phyloP scores from a whole-genome alignment of 2,888 invertebrate species.

The Tridacna gigas region DNA sequence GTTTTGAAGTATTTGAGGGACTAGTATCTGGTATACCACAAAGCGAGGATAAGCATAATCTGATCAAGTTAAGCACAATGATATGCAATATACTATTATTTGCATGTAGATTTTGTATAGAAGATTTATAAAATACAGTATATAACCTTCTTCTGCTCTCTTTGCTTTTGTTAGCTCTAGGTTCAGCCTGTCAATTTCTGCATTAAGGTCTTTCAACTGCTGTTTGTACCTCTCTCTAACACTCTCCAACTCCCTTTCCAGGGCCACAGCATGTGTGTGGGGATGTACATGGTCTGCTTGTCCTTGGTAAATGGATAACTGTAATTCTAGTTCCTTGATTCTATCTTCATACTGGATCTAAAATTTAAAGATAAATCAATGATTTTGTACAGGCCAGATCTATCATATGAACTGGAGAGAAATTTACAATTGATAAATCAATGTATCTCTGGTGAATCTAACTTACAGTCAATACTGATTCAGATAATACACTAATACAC shows the following conservation, averaged over 20 bases:
- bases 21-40: too few species aligned
- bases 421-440: too few species aligned
- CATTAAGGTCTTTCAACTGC: conserved; percentile 77
- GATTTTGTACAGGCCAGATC: too few species aligned
- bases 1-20: too few species aligned
- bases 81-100: background rate
- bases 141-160: conserved; percentile 67
- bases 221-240: conserved; percentile 77
- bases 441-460: too few species aligned
- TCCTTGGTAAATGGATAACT: conserved; percentile 73
- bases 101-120: background rate
- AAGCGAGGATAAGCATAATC: too few species aligned
- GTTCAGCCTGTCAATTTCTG: conserved; percentile 75
- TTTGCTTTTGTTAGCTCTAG: conserved; percentile 71
- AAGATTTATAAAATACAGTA: background rate
- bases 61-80: too few species aligned
- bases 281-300: conserved; percentile 74
- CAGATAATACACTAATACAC: too few species aligned
- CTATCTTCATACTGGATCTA: conserved; percentile 83
- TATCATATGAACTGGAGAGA: too few species aligned
- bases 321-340: conserved; percentile 79
- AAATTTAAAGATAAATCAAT: background rate
- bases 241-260: conserved; percentile 81
- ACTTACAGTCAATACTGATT: too few species aligned
- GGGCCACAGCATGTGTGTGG: conserved; percentile 78